phyloP scores from a whole-genome alignment of 2,113 vertebrate species.

The Holacanthus passer region DNA sequence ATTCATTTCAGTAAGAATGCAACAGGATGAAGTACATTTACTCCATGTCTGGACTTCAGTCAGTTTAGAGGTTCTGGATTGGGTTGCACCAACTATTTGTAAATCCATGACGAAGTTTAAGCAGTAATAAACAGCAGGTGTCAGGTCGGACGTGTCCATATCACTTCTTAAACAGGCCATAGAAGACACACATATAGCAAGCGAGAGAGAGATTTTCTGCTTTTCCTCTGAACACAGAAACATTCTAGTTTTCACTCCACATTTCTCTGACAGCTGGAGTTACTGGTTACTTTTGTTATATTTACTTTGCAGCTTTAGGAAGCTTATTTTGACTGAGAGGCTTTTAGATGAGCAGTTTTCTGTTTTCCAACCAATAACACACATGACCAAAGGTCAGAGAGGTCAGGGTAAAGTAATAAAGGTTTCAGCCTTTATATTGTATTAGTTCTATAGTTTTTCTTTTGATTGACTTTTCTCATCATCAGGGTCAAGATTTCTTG shows the following conservation, averaged over 20 bases:
- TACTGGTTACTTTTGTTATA: background rate
- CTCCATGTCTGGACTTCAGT: background rate
- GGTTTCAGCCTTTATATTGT: background rate
- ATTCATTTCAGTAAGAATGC: background rate
- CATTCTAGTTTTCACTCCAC: background rate
- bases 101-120: background rate
- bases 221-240: background rate
- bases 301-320: background rate
- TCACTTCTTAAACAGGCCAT: background rate
- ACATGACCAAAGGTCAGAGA: background rate
- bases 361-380: background rate
- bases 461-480: background rate
- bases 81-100: conserved; percentile 5
- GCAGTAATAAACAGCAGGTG: background rate
- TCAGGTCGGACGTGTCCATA: background rate
- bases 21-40: background rate
- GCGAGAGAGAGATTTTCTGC: too few relatives aligned
- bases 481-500: background rate
- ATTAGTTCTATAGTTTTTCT: background rate
- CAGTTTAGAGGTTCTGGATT: background rate
- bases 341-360: background rate
- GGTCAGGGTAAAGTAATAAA: background rate
- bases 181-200: background rate
- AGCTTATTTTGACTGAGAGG: background rate
- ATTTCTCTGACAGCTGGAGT: background rate